Base-by-base conservation (phyloP, 2,888 invertebrate genomes). In the Urechis unicinctus region DNA sequence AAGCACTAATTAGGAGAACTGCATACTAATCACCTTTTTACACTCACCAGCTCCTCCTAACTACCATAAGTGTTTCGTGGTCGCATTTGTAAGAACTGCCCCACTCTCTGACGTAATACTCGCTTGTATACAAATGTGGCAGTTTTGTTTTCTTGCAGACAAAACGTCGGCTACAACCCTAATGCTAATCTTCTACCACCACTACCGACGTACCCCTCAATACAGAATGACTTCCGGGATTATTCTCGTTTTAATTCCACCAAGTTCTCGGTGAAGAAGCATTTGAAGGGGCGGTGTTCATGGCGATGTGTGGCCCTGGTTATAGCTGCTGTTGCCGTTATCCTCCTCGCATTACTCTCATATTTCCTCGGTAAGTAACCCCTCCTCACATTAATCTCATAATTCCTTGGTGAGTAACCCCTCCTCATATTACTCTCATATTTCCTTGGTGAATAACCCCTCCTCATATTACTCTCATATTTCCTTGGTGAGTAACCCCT, bases 281-380 rank as follows among this genome's bases (percentile, higher is more conserved):
- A 73, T 53, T 57, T 74, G 26, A 65, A 65, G 69, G 66, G 70
- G 56, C 61, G 67, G 24, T 94, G 94, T 84, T 90, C 92, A 77
- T 95, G 95, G 95, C 91, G 92, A 82, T 94, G 93, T 81, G 87
- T 91, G 79, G 91, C 91, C 80, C 90, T 95, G 79, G 87, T 89
- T 72, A 87, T 94, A 81, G 91, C 94, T 79, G 85, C 93, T 78
- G 83, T 94, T 72, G 87, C 89, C 75, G 89, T 93, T 75, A 88
- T 89, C 72, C 85, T 94, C 74, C 87, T 90, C 72, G 92, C 92
- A 45, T 41, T 57, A 22, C 54, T 61, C 1, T 56, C 59, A 26
- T 63, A 63, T 45, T 59, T 63, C 51, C 42, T 61, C 21, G 59
- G 63, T 63, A 25, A 49, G 61, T 53, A 5, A 2, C n/a, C 26